A percentile compares a stretch with the other conserved stretches of the same genome.
Conservation (phyloP, 2,888 invertebrate species). For the Habroteleia sp. region DNA sequence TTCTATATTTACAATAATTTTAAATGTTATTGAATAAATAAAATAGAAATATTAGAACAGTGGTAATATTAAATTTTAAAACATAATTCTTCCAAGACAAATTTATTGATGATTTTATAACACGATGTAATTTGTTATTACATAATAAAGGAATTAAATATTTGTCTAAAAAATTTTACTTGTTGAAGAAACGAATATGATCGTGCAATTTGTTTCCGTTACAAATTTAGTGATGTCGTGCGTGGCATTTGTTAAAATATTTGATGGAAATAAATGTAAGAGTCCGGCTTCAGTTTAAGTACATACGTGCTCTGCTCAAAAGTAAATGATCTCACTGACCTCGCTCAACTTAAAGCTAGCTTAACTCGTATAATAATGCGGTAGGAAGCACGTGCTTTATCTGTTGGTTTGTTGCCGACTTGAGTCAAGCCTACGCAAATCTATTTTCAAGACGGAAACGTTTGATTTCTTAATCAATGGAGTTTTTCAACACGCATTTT, state of each 20-base stretch:
- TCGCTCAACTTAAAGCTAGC: slow-evolving; percentile 51
- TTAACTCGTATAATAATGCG: slow-evolving; percentile 43
- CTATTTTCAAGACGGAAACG: slow-evolving; percentile 32
- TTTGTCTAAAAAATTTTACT: too few species aligned
- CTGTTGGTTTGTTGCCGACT: slow-evolving; percentile 16
- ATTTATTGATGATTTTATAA: too few species aligned
- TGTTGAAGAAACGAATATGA: too few species aligned
- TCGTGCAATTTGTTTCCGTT: background rate
- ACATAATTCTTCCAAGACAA: too few species aligned
- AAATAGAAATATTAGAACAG: too few species aligned
- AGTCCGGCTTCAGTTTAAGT: slow-evolving; percentile 1
- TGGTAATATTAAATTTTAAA: too few species aligned
- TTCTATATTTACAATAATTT: too few species aligned
- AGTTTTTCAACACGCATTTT: background rate
- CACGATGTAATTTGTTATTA: too few species aligned
- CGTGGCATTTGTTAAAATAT: slow-evolving; percentile 9
- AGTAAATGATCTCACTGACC: slow-evolving; percentile 56
- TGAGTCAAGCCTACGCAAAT: slow-evolving; percentile 44
- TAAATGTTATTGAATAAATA: too few species aligned
- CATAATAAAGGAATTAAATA: too few species aligned
- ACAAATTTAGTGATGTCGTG: slow-evolving; percentile 1
- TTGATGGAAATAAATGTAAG: slow-evolving; percentile 22
- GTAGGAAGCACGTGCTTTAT: slow-evolving; percentile 46
- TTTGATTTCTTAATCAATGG: slow-evolving; percentile 27
- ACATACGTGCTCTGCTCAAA: slow-evolving; percentile 19